phyloP scores from a whole-genome alignment of 2,797 vertebrate species.

The Erethizon dorsatum region DNA sequence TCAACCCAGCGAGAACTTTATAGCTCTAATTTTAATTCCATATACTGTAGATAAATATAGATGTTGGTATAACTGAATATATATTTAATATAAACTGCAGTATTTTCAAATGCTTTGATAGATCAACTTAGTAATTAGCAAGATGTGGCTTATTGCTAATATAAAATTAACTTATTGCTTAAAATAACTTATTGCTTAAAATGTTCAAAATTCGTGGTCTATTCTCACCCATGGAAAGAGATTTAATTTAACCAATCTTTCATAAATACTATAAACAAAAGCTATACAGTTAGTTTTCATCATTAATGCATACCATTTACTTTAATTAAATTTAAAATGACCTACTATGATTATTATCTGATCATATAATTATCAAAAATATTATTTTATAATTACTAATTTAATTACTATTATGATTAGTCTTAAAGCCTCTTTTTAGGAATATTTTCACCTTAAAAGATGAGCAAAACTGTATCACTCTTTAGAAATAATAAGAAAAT shows the following conservation, averaged over 20 bases:
- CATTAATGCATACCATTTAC: background rate
- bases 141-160: conserved; percentile 56
- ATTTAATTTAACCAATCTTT: background rate
- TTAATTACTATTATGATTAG: background rate
- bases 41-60: background rate
- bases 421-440: background rate
- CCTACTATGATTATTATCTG: conserved; percentile 30
- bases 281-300: background rate
- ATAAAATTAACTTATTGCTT: conserved; percentile 75
- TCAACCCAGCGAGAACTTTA: background rate
- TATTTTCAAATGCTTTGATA: background rate
- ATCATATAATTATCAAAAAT: background rate
- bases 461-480: background rate
- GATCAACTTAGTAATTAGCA: background rate
- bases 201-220: conserved; percentile 29
- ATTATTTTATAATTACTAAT: conserved; percentile 4
- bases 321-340: conserved; percentile 64
- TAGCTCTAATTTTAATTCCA: background rate
- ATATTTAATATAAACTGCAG: background rate
- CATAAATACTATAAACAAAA: conserved; percentile 38
- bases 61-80: background rate
- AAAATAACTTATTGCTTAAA: conserved; percentile 64
- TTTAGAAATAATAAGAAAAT: conserved; percentile 33
- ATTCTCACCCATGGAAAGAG: background rate
- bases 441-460: conserved; percentile 8